Percentiles rank a stretch among this genome's conserved stretches.
Conservation (phyloP, 2,113 vertebrate species). For the Cyrtonyx montezumae region DNA sequence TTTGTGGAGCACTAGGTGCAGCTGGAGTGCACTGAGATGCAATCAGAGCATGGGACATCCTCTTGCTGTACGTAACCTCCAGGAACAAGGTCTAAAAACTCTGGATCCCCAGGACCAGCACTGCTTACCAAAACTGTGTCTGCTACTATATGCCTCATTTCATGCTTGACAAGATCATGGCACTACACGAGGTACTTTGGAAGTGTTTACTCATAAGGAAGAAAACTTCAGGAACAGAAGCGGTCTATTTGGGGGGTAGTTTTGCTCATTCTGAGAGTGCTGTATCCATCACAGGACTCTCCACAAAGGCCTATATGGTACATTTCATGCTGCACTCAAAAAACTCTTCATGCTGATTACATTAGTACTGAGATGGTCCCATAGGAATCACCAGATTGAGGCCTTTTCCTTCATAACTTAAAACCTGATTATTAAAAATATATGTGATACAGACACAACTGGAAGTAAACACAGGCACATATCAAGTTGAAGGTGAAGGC, state of each 20-base stretch:
- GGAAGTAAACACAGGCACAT: not conserved
- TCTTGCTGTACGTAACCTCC: not conserved
- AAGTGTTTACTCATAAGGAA: not conserved
- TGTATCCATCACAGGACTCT: not conserved
- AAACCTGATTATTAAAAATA: not conserved
- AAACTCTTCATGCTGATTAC: not conserved
- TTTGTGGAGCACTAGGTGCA: not conserved
- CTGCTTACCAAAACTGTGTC: not conserved
- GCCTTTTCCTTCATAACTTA: not conserved
- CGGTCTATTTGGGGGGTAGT: fast-evolving
- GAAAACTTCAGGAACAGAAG: not conserved
- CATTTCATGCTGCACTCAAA: not conserved
- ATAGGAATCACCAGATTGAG: not conserved
- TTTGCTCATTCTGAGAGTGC: not conserved
- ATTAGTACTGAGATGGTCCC: not conserved
- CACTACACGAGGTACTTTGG: not conserved
- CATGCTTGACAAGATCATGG: fast-evolving
- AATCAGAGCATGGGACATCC: not conserved
- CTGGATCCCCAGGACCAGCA: not conserved
- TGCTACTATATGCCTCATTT: not conserved
- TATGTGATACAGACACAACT: not conserved
- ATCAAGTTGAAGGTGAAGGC: not conserved
- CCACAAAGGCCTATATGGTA: not conserved
- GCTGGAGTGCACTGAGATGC: not conserved
- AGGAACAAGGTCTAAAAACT: not conserved